Evolutionary conservation across 2,888 invertebrate species (phyloP), one percentile per base, ranked within the genome.

Genomic region (Himalopsyche anomala): DNA sequence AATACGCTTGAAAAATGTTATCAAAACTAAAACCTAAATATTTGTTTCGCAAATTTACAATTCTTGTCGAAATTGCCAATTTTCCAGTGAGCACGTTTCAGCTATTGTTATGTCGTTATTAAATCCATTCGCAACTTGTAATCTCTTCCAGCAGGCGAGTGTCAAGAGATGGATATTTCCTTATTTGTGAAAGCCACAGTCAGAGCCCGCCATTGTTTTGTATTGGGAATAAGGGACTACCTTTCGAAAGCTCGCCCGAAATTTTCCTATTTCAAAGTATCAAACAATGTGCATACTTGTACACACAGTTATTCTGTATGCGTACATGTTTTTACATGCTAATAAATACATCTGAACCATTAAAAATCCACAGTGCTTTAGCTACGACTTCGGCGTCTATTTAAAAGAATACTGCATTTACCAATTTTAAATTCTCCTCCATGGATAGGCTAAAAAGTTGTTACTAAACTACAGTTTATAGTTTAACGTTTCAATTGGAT

Each of bases 201-300:
- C 81, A 51, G 74, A 40, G 8, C 45, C 51, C 74, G 74, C 69
- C 82, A 83, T 87, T 86, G 86, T 87, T 87, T 87, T 82, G 85
- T 86, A 83, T 81, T 82, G 87, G 87, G 87, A 87, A 83, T 87
- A 85, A 69, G 88, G 87, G 88, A 88, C 84, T 51, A 40, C 83
- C 55, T 74, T 74, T 74, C 79, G 12, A 45, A 45, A 81, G 81
- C 86, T 84, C 83, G 81, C 86, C 84, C 84, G 81, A 86, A 83
- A 86, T 86, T 86, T 86, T 86, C 86, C 83, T 84, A 86, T 86
- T 86, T 84, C 83, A 86, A 84, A 80, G 74, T 84, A 86, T 86
- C 86, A 86, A 74, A 74, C 74, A 74, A 74, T 38, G 51, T 51
- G 15, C 15, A 12, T 74, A 36, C 12, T 74, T 36, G 36, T 74